Base-by-base conservation (phyloP, 2,888 invertebrate genomes). In the Agrochola circellaris region DNA sequence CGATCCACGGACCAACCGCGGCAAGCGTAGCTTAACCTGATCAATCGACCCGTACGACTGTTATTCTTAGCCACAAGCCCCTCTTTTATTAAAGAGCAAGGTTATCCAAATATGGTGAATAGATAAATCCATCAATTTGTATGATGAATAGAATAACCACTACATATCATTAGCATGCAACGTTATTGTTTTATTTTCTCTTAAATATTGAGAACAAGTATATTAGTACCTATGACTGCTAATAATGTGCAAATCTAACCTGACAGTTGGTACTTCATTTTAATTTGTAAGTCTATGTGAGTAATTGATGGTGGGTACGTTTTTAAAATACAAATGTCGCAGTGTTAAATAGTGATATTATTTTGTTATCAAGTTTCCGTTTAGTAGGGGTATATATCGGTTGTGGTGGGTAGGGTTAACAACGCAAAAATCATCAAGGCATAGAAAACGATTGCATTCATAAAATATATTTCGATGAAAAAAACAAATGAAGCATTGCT, bases 361-460 rank as follows among this genome's bases (percentile, higher is more conserved):
- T 69, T 65, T 75, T 48, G 17, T 62, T 62, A 62, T 66, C 30
- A 20, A 76, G 62, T 82, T 51, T 26, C 45, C 48, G 51, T 48
- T 51, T 30, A 20, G 30, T 54, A 71, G 42, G 26, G 56, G 23
- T 20, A 38, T 34, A 20, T 58, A n/a, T 26, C n/a, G 23, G 64
- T 6, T 20, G 30, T 26, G 60, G 11, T 26, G 5, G 51, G 34
- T 13, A 68, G 75, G 82, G 75, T 13, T 75, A 65, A 45, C 65
- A 51, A 42, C n/a, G 15, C 30, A 9, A 26, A 34, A 7, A 38
- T 26, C 11, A 13, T 48, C 45, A 26, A 34, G 45, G 51, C 15
- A 23, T 17, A 61, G 38, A 42, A 26, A 48, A 76, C 17, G 0
- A 38, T 17, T 58, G 45, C 20, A 45, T 34, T 45, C 0, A 15